Conservation (phyloP, 2,888 invertebrate species). For the Hypomecis punctinalis region DNA sequence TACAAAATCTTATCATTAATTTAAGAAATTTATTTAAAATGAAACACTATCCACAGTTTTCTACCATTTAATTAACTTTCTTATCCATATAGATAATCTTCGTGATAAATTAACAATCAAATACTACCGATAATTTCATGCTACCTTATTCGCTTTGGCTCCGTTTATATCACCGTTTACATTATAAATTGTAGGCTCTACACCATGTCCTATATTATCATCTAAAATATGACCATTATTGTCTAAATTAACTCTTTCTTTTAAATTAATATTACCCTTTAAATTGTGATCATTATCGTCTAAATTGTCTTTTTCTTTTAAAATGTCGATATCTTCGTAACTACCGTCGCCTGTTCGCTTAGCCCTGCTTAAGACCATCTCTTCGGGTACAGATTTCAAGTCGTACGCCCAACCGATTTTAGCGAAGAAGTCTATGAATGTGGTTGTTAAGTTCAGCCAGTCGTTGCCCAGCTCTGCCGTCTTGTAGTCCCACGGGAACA, state of each 20-base stretch:
- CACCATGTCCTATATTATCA: not conserved
- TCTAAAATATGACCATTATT: not conserved
- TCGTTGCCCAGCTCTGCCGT: conserved; percentile 56
- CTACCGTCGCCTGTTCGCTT: conserved; percentile 40
- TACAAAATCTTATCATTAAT: too few species aligned
- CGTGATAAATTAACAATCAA: not conserved
- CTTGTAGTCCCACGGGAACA: conserved; percentile 59
- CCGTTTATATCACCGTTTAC: not conserved
- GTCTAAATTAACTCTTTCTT: not conserved
- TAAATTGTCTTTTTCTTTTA: not conserved
- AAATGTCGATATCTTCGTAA: not conserved
- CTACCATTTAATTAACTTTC: not conserved
- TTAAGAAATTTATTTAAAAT: too few species aligned
- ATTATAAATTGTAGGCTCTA: not conserved
- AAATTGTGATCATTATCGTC: not conserved
- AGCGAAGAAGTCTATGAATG: conserved; percentile 50
- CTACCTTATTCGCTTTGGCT: not conserved
- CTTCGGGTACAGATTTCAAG: conserved; percentile 40
- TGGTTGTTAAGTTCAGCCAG: conserved; percentile 47
- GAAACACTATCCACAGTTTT: not conserved
- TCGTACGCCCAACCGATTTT: conserved; percentile 52
- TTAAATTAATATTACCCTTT: not conserved
- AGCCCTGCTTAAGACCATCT: conserved; percentile 27
- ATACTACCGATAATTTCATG: not conserved
- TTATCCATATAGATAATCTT: not conserved